phyloP scores from a whole-genome alignment of 2,113 vertebrate species.

The Bagarius yarrelli region DNA sequence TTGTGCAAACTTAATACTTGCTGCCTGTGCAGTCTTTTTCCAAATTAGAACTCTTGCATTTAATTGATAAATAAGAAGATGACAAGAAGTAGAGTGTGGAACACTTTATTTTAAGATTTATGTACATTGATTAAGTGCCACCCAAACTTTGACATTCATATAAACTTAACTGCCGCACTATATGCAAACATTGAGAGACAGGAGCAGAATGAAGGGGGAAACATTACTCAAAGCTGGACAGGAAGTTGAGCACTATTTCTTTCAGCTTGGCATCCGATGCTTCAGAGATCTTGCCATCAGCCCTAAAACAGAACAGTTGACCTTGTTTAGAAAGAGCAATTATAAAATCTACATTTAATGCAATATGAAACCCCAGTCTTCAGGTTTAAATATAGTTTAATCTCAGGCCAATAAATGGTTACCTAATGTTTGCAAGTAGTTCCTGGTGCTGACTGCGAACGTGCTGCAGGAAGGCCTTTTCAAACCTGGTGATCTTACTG shows the following conservation, averaged over 20 bases:
- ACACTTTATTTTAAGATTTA: constrained; percentile 55
- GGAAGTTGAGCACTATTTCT: constrained; percentile 85
- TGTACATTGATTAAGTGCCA: constrained; percentile 58
- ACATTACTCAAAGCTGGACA: constrained; percentile 86
- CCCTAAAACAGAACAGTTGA: constrained; percentile 71
- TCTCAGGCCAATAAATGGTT: constrained; percentile 36
- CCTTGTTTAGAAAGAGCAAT: no score
- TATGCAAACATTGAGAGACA: constrained; percentile 48
- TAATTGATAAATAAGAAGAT: background rate
- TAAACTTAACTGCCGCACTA: constrained; percentile 54
- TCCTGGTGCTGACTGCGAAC: constrained; percentile 88
- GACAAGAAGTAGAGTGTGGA: constrained; percentile 42
- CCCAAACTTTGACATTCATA: constrained; percentile 47
- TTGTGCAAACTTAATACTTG: background rate
- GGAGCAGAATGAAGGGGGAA: background rate
- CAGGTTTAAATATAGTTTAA: background rate
- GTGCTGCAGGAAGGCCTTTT: constrained; percentile 90
- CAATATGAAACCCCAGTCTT: background rate
- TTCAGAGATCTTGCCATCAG: constrained; percentile 90
- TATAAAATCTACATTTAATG: background rate
- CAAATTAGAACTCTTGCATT: background rate
- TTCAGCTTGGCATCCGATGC: constrained; percentile 90
- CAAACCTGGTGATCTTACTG: constrained; percentile 96
- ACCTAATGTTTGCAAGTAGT: constrained; percentile 85
- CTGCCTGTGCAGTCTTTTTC: no score